Percentiles rank a stretch among this genome's conserved stretches.
Evolutionary conservation across 2,113 vertebrate species (phyloP).

Genomic region (Phalacrocorax aristotelis): DNA sequence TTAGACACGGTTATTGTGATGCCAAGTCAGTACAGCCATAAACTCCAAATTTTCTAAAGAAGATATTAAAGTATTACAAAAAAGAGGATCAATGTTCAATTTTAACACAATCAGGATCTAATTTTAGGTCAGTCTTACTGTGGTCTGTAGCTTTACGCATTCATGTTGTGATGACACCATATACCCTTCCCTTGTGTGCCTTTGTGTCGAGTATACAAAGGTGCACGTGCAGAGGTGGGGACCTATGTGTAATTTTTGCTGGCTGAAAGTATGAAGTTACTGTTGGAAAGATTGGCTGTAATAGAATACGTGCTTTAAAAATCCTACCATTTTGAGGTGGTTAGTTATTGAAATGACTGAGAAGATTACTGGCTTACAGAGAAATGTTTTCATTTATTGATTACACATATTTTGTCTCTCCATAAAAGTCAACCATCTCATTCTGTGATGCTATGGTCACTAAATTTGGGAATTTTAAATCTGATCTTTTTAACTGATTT

Average conservation of each 20-base stretch:
- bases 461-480: not conserved
- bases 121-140: not conserved
- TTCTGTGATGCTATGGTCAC: not conserved
- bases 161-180: not conserved
- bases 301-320: not conserved
- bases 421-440: not conserved
- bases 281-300: not conserved
- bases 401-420: not conserved
- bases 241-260: not conserved
- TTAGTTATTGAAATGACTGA: not conserved
- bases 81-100: not conserved
- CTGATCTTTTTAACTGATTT: not conserved
- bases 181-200: not conserved
- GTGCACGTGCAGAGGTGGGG: not conserved
- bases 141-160: not conserved
- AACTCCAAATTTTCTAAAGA: not conserved
- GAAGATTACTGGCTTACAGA: not conserved
- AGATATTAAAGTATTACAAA: not conserved
- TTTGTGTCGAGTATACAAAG: not conserved
- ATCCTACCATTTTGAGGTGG: not conserved
- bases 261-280: not conserved
- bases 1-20: not conserved
- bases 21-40: not conserved
- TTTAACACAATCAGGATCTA: not conserved
- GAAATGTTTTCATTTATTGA: not conserved